Conservation (phyloP, 2,113 vertebrate species). For the Petrocephalus zakoni region DNA sequence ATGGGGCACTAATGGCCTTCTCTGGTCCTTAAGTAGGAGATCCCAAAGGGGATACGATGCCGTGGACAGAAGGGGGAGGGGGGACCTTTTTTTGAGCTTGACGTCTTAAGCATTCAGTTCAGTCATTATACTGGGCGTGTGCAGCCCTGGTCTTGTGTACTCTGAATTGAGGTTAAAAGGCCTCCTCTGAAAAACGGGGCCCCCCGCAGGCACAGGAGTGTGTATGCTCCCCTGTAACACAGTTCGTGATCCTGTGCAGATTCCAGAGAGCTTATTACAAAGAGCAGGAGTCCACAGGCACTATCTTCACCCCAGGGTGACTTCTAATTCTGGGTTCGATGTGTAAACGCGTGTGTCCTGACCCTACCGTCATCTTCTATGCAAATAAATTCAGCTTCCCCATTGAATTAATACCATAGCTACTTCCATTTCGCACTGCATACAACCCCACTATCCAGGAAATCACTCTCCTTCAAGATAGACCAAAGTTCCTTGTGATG, state of each 20-base stretch:
- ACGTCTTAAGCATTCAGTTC: not conserved
- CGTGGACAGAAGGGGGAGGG: not conserved
- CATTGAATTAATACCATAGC: not conserved
- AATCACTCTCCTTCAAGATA: not conserved
- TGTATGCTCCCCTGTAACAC: not conserved
- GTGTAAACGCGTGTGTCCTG: not conserved
- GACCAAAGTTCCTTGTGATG: constrained; percentile 23
- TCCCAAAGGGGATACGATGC: not conserved
- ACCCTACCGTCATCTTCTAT: not conserved
- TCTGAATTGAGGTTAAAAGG: not conserved
- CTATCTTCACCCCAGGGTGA: not conserved
- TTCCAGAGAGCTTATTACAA: not conserved
- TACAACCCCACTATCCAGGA: not conserved
- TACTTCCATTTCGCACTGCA: constrained; percentile 12
- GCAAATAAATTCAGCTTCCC: not conserved
- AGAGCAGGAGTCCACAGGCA: not conserved
- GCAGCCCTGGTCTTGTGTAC: not conserved
- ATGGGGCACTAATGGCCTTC: not conserved
- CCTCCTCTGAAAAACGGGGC: not conserved
- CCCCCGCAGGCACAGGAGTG: not conserved
- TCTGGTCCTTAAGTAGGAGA: not conserved
- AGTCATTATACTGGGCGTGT: not conserved
- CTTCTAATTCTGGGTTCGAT: not conserved
- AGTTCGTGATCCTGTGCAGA: not conserved
- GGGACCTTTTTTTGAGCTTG: not conserved